Evolutionary conservation across 1,140 invertebrate species (phyloP).

Genomic region (Scaptomyza graminum): DNA sequence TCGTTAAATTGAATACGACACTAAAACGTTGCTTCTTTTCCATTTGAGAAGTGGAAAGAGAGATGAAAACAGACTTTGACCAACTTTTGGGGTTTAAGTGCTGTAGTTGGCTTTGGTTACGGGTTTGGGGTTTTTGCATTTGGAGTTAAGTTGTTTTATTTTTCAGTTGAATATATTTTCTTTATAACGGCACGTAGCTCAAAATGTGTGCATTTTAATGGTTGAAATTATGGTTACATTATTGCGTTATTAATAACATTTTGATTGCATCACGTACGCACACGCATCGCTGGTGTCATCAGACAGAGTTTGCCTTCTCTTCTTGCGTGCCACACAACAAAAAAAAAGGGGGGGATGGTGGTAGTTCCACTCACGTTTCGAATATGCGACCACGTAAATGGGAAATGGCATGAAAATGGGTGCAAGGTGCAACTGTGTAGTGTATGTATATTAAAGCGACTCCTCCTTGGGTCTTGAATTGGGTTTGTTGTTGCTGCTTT

Average conservation of each 20-base stretch:
- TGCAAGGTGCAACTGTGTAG: constrained; percentile 45
- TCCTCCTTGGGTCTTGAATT: constrained; percentile 56
- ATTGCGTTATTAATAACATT: constrained; percentile 82
- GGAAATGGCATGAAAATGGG: constrained; percentile 76
- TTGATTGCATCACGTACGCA: constrained; percentile 81
- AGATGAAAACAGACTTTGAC: not conserved
- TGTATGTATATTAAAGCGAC: constrained; percentile 5
- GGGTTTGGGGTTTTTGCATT: constrained; percentile 13
- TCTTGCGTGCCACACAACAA: constrained; percentile 8
- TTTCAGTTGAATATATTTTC: not conserved
- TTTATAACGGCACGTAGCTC: constrained; percentile 57
- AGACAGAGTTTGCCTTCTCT: constrained; percentile 6
- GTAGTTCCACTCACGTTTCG: constrained; percentile 60
- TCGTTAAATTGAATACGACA: constrained; percentile 42
- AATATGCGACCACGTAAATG: constrained; percentile 57
- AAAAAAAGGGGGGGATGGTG: not conserved
- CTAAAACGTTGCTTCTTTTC: constrained; percentile 6
- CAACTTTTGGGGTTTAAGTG: constrained; percentile 9
- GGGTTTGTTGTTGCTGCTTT: constrained; percentile 3
- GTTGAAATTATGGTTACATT: constrained; percentile 80
- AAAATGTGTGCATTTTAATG: constrained; percentile 80
- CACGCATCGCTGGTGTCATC: constrained; percentile 51
- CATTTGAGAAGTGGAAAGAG: not conserved
- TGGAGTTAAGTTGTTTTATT: not conserved
- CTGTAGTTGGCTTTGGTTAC: not conserved